These are phyloP conservation scores for Marasmarcha lunaedactyla DNA, from an alignment of 2,888 invertebrate species.

Conservation along the genomic window DNA sequence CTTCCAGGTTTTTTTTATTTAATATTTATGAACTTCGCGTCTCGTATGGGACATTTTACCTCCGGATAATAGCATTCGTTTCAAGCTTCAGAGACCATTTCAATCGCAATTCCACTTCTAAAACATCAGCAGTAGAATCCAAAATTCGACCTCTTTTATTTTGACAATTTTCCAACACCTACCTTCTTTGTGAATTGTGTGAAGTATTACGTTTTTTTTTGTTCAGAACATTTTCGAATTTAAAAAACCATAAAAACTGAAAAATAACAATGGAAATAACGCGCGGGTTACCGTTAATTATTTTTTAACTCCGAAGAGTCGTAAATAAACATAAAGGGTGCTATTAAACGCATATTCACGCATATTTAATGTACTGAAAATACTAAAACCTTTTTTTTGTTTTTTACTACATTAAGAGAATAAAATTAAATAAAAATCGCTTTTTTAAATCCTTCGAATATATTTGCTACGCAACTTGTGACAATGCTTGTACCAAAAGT, in stretches of 20 bases:
- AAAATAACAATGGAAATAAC: conserved; percentile 39
- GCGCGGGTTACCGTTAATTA: conserved; percentile 53
- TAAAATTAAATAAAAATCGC: conserved; percentile 51
- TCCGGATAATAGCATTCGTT: conserved; percentile 45
- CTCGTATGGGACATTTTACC: conserved; percentile 45
- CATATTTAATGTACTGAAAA: conserved; percentile 67
- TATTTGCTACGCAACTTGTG: conserved; percentile 46
- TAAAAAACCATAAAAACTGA: background rate
- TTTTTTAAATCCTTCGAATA: conserved; percentile 22
- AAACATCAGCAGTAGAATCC: too few species aligned
- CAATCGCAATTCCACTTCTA: conserved; percentile 30
- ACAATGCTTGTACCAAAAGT: conserved; percentile 24
- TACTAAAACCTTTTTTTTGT: conserved; percentile 52
- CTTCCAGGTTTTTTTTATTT: conserved; percentile 52
- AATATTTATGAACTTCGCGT: conserved; percentile 57
- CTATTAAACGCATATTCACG: conserved; percentile 67
- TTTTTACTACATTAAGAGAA: conserved; percentile 48
- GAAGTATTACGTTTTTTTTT: too few species aligned
- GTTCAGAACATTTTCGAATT: too few species aligned
- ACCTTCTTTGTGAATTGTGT: too few species aligned
- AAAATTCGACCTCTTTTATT: too few species aligned
- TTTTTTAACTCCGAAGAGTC: conserved; percentile 50
- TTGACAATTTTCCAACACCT: too few species aligned
- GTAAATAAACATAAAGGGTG: conserved; percentile 66
- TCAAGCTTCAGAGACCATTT: conserved; percentile 39